Evolutionary conservation across 2,888 invertebrate genomes (phyloP), one percentile per base, ranked within the genome.

Genomic region (Ophion ventricosus): DNA sequence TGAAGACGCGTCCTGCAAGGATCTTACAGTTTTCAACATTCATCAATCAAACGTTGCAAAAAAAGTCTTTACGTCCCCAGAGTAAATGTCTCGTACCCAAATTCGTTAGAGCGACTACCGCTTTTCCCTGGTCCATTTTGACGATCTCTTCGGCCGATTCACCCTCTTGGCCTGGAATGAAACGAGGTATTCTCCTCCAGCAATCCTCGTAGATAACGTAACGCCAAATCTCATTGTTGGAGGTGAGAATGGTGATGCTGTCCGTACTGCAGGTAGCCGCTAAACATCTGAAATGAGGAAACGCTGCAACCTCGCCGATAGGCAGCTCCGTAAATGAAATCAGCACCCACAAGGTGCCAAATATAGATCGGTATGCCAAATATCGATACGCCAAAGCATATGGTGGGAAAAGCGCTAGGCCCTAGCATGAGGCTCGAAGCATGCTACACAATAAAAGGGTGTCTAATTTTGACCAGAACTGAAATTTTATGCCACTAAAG

Each of bases 1-100:
- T 94, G 89, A 95, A 97, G 0, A 96, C 93, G 25, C 92, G 92
- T 87, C 96, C 96, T 92, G 35, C 56, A 87, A 78, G 54, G 70
- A 78, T 25, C 63, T 61, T 59, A 35, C 72, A 56, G 72, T 49
- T 56, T 54, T 54, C 11, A 14, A 35, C 29, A 17, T 56, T 40
- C 17, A 17, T 35, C 17, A 11, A 8, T 7, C 8, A 1, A 5
- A 26, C 26, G 5, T 20, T 29, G 17, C 11, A n/a, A 7, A 59
- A 8, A 56, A 23, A 26, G 3, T 29, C 8, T 49, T 43, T 2
- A 14, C 0, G 5, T 7, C 11, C 8, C 17, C 43, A 8, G 17
- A 1, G 20, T 7, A 23, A 26, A 29, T 11, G 63, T 49, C 61
- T 29, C 57, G 23, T 86, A 92, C 92, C 92, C 84, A 92, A 89